Evolutionary conservation across 2,888 invertebrate species (phyloP), one percentile per base, ranked within the genome.

Genomic region (Drosophila acutilabella): DNA sequence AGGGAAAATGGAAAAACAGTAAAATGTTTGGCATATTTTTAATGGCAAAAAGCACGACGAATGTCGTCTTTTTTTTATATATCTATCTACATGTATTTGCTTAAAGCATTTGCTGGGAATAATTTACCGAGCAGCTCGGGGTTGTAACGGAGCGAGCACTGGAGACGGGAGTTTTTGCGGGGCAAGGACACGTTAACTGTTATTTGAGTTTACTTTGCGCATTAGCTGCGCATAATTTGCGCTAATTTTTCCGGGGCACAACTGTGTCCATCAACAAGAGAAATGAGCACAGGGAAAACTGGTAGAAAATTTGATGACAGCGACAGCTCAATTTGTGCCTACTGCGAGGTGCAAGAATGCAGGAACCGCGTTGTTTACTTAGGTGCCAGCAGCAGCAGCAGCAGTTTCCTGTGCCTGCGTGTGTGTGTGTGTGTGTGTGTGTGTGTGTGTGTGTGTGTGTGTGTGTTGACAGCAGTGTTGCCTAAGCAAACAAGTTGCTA

Each of bases 171-270:
- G 38, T n/a, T 11, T 6, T 8, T 30, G 33, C 13, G 33, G 64
- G 48, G 36, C 41, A 70, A 53, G 73, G 61, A 62, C 73, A 60
- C 52, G 14, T 47, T 57, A 57, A 57, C 56, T 57, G 57, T 45
- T 60, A 64, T 65, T 71, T 85, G 44, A 76, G 89, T 85, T 85
- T 89, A 51, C 88, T 56, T 52, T 66, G 38, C 66, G 85, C 81
- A 88, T 85, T 85, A 85, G 84, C 64, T 52, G 78, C 69, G 88
- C 86, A 82, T 85, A 86, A 85, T 85, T 88, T 89, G 89, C 85
- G 89, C 87, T 89, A 89, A 85, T 85, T 88, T 89, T 80, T 81
- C 42, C 26, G 36, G 54, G 48, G 54, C 51, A 54, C 61, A 44
- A 67, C 56, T 75, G 70, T 10, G 50, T 40, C 62, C 52, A 64